Conservation (phyloP, 2,113 vertebrate species). For the Eulacestoma nigropectus region DNA sequence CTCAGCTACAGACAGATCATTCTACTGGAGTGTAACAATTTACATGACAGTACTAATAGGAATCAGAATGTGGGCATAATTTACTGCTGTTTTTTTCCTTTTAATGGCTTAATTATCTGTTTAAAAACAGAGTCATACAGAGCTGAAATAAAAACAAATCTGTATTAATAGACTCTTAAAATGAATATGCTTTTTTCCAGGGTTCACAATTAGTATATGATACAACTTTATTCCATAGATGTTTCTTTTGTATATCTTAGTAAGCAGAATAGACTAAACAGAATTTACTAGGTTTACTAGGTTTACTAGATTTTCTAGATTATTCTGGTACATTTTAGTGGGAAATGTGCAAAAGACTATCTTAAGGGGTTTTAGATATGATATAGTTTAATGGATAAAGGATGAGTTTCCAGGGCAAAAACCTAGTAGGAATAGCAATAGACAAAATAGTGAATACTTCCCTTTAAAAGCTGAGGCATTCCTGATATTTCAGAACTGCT, state of each 20-base stretch:
- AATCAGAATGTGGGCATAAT: not conserved
- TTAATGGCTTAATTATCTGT: not conserved
- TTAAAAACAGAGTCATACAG: not conserved
- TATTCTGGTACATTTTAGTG: not conserved
- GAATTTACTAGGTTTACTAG: not conserved
- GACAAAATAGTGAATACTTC: not conserved
- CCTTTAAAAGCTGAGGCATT: not conserved
- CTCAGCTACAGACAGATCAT: not conserved
- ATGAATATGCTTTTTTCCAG: not conserved
- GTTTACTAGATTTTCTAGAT: not conserved
- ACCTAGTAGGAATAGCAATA: not conserved
- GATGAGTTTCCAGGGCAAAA: not conserved
- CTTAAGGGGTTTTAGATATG: not conserved
- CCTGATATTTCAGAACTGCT: not conserved
- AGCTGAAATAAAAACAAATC: not conserved
- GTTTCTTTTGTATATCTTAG: not conserved
- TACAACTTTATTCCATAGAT: not conserved
- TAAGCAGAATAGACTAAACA: not conserved
- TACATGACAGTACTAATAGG: not conserved
- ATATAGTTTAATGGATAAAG: not conserved
- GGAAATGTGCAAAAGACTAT: not conserved
- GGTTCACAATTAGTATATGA: not conserved
- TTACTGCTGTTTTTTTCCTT: not conserved
- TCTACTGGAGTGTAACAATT: not conserved
- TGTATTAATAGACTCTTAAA: not conserved